Percentiles rank a stretch among this genome's conserved stretches.
phyloP scores from a whole-genome alignment of 1,140 invertebrate species.

The Drosophila neocordata region DNA sequence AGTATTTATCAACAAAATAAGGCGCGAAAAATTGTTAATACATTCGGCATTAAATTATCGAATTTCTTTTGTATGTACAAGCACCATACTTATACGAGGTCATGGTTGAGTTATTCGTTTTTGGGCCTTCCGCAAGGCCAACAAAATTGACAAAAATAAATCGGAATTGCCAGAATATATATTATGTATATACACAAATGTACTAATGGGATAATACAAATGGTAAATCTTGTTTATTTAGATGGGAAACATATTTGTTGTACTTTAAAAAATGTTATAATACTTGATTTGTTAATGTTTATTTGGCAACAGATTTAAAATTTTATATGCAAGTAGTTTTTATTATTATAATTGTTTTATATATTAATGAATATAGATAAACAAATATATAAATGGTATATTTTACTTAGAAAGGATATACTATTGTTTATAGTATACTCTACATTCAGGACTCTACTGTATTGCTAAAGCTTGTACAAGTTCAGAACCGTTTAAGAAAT shows the following conservation, averaged over 20 bases:
- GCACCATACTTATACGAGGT: not conserved
- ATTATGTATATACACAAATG: not conserved
- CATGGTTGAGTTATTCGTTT: too few relatives aligned
- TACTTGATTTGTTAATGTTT: too few relatives aligned
- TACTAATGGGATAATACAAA: not conserved
- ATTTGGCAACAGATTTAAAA: too few relatives aligned
- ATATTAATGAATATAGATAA: too few relatives aligned
- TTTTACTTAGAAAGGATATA: too few relatives aligned
- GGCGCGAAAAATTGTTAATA: not conserved
- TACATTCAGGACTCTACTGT: not conserved
- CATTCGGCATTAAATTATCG: conserved; percentile 1
- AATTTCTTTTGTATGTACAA: not conserved
- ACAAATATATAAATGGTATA: too few relatives aligned
- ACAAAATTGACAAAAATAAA: conserved; percentile 2
- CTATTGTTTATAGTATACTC: not conserved
- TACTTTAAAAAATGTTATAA: too few relatives aligned
- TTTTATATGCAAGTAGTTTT: too few relatives aligned
- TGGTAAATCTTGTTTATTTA: not conserved
- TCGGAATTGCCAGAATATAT: not conserved
- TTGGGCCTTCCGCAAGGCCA: not conserved
- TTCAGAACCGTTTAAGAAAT: conserved; percentile 33
- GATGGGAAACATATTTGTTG: too few relatives aligned
- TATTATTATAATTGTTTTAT: too few relatives aligned
- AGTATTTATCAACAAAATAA: conserved; percentile 12
- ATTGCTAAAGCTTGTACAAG: conserved; percentile 12